Evolutionary conservation across 2,797 vertebrate species (phyloP).

Genomic region (Babyrousa celebensis): DNA sequence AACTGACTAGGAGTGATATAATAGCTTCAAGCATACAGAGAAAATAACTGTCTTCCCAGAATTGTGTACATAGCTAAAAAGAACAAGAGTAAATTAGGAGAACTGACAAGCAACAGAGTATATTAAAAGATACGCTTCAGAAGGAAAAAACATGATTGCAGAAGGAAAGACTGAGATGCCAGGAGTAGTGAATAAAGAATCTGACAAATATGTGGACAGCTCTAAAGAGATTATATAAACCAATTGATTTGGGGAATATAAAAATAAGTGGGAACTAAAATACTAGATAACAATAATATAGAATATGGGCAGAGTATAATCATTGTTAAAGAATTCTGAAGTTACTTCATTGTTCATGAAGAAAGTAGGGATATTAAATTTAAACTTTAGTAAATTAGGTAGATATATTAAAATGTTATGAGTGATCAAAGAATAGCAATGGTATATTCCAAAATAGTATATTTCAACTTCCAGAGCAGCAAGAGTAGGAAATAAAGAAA

Average conservation of each 20-base stretch:
- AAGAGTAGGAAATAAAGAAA: neutral
- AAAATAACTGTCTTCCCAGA: neutral
- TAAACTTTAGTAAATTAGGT: slow-evolving; percentile 46
- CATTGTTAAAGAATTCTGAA: slow-evolving; percentile 25
- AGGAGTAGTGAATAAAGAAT: neutral
- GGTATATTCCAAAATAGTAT: neutral
- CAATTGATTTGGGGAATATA: neutral
- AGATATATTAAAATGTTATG: slow-evolving; percentile 8
- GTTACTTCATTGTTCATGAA: slow-evolving; percentile 1
- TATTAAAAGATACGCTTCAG: neutral
- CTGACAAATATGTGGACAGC: neutral
- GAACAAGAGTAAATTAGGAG: slow-evolving; percentile 26
- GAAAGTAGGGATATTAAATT: neutral
- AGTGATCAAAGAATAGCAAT: neutral
- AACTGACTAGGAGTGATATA: neutral
- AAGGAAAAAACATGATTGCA: slow-evolving; percentile 1
- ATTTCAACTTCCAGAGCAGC: neutral
- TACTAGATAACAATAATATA: neutral
- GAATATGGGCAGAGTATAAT: neutral
- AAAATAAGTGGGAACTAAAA: slow-evolving; percentile 42
- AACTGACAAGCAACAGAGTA: neutral
- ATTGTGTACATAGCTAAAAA: neutral
- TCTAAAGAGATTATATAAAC: slow-evolving; percentile 20
- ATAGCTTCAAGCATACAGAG: neutral
- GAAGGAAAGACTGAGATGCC: neutral